Evolutionary conservation across 2,888 invertebrate species (phyloP).

Genomic region (Trichacis sp.): DNA sequence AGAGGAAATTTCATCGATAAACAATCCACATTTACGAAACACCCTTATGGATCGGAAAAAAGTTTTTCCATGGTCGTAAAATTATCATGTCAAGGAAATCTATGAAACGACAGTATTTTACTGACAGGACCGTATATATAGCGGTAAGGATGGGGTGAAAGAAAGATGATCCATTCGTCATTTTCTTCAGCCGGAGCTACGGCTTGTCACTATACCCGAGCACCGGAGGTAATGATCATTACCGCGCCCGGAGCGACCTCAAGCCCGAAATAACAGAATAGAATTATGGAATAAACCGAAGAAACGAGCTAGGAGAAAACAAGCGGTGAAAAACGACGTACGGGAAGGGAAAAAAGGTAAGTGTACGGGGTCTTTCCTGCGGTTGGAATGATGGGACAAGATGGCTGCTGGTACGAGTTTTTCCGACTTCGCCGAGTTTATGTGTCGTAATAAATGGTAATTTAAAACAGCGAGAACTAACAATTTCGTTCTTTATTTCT

Average conservation of each 20-base stretch:
- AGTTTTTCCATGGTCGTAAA: background rate
- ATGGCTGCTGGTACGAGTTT: constrained; percentile 62
- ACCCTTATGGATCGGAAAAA: too few relatives aligned
- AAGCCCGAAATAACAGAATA: constrained; percentile 41
- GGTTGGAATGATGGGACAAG: constrained; percentile 57
- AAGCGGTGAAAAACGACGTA: constrained; percentile 20
- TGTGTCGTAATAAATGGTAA: constrained; percentile 69
- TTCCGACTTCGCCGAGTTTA: constrained; percentile 61
- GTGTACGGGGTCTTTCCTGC: constrained; percentile 32
- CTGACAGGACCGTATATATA: background rate
- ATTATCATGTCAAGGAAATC: constrained; percentile 2
- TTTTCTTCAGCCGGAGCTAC: constrained; percentile 62
- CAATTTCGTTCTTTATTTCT: constrained; percentile 69
- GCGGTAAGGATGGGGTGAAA: constrained; percentile 13
- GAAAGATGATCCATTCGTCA: constrained; percentile 62
- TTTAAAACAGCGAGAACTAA: constrained; percentile 70
- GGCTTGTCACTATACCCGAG: constrained; percentile 66
- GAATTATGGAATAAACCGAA: constrained; percentile 41
- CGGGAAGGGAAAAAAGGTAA: constrained; percentile 25
- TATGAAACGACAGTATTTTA: constrained; percentile 6
- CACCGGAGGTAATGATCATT: constrained; percentile 68
- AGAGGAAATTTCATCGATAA: too few relatives aligned
- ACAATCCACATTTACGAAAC: too few relatives aligned
- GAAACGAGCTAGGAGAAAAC: constrained; percentile 14
- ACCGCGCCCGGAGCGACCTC: constrained; percentile 42